These are phyloP conservation scores for Apamea anceps DNA, from an alignment of 2,888 invertebrate genomes.

Conservation along the genomic window DNA sequence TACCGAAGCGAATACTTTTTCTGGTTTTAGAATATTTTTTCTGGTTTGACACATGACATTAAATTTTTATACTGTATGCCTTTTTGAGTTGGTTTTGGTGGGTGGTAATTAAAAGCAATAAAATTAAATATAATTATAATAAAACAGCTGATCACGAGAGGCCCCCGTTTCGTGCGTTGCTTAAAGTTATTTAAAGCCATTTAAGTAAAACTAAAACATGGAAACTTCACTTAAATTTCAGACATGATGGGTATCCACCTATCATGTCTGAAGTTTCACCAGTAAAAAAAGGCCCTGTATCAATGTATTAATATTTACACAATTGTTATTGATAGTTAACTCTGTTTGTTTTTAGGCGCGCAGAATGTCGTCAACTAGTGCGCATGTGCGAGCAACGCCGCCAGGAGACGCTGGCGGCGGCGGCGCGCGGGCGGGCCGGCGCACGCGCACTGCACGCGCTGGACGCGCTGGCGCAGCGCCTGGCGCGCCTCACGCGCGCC, in stretches of 20 bases:
- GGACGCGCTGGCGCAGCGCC: constrained; percentile 83
- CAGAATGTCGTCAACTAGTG: constrained; percentile 94
- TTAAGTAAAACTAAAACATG: no score
- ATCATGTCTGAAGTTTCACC: no score
- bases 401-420: constrained; percentile 84
- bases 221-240: no score
- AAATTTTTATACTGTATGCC: not conserved
- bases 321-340: not conserved
- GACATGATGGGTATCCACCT: no score
- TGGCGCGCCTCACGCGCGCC: constrained; percentile 92
- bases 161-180: not conserved
- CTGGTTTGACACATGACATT: not conserved
- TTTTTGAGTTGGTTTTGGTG: not conserved
- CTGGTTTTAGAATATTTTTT: not conserved
- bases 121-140: not conserved
- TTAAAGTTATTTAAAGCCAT: not conserved
- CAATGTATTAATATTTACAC: not conserved
- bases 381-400: constrained; percentile 95
- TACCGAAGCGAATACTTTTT: not conserved
- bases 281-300: no score
- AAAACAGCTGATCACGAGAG: not conserved
- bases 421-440: constrained; percentile 88
- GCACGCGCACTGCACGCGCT: constrained; percentile 87
- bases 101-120: not conserved
- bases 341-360: constrained; percentile 87